phyloP scores from a whole-genome alignment of 2,888 invertebrate genomes.

The Aelia acuminata region DNA sequence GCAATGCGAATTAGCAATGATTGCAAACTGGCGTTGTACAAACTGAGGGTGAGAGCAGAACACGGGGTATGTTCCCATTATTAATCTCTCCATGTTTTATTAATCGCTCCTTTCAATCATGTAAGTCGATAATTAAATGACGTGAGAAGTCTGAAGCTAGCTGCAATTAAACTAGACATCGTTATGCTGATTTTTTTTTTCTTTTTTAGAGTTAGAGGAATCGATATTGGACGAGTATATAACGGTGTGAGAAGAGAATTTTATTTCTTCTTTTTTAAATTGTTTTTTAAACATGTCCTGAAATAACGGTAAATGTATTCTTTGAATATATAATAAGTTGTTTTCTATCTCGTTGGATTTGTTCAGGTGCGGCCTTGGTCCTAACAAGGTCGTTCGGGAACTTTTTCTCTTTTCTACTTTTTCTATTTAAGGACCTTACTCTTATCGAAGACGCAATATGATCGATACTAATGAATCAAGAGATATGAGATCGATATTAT shows the following conservation, averaged over 20 bases:
- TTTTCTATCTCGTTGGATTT: background rate
- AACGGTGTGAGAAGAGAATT: background rate
- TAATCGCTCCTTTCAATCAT: too few species aligned
- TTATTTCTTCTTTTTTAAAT: background rate
- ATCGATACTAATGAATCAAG: background rate
- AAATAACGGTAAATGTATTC: slow-evolving; percentile 21
- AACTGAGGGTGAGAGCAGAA: too few species aligned
- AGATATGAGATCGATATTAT: background rate
- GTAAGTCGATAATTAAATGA: background rate
- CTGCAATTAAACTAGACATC: background rate
- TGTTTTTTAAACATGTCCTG: background rate
- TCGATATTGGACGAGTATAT: background rate
- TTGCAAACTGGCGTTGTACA: too few species aligned
- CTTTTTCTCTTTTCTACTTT: background rate
- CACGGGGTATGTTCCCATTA: too few species aligned
- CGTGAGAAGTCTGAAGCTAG: background rate
- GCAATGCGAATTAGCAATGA: too few species aligned
- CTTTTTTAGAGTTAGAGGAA: background rate
- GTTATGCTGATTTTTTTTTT: background rate
- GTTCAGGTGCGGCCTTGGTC: background rate
- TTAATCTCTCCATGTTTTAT: too few species aligned
- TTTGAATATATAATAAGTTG: background rate
- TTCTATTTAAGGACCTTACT: background rate
- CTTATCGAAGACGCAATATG: background rate
- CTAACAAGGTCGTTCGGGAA: background rate